A percentile compares a stretch with the other conserved stretches of the same genome.
phyloP scores from a whole-genome alignment of 1,140 invertebrate species.

The Phenacoccus solenopsis region DNA sequence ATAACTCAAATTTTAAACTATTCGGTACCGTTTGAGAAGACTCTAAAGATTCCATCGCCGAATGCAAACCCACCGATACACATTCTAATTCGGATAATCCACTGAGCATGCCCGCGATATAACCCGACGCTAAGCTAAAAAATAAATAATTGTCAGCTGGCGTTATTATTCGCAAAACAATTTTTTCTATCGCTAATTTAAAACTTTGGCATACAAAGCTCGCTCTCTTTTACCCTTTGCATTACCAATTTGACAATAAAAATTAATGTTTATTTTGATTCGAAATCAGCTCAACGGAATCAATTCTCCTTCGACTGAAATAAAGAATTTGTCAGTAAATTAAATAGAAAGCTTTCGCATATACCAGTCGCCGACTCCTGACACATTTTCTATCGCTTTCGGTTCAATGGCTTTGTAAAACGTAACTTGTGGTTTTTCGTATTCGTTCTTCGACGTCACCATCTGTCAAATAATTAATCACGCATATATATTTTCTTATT shows the following conservation, averaged over 20 bases:
- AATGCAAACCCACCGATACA: conserved; percentile 19
- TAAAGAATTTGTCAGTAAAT: background rate
- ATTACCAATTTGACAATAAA: too few relatives aligned
- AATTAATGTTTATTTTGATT: too few relatives aligned
- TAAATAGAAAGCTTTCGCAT: background rate
- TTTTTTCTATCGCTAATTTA: too few relatives aligned
- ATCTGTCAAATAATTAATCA: conserved; percentile 3
- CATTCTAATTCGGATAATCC: conserved; percentile 21
- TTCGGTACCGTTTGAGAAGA: conserved; percentile 21
- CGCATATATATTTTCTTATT: background rate
- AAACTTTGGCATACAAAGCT: too few relatives aligned
- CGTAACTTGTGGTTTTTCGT: background rate
- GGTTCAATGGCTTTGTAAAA: background rate
- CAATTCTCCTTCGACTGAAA: too few relatives aligned
- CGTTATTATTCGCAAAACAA: too few relatives aligned
- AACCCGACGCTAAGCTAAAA: conserved; percentile 23
- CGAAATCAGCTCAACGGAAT: too few relatives aligned
- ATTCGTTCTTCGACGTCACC: background rate
- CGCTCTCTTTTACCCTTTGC: too few relatives aligned
- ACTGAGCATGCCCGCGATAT: conserved; percentile 21
- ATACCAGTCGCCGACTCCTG: background rate
- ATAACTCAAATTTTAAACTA: conserved; percentile 8
- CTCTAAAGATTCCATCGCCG: conserved; percentile 21
- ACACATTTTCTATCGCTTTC: background rate
- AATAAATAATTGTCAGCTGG: background rate